Evolutionary conservation across 2,888 invertebrate species (phyloP), one percentile per base, ranked within the genome.

Genomic region (Beris chalybata): DNA sequence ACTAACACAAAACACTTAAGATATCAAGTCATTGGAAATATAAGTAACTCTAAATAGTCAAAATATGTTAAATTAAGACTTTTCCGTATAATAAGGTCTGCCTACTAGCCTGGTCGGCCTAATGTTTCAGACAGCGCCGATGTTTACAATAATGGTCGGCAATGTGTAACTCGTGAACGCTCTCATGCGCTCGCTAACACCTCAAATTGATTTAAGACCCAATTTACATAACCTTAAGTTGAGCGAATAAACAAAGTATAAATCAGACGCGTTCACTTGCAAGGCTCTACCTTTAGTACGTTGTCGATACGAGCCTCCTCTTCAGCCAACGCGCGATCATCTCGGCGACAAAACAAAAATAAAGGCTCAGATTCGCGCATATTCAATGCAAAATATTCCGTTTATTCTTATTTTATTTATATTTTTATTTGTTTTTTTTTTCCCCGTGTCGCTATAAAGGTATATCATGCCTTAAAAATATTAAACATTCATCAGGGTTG

Each of bases 181-280:
- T 55, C 22, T 22, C 50, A 65, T 64, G 66, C 30, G 64, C 58
- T 63, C 68, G 63, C 53, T 57, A 61, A 64, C 69, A 65, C 47
- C 67, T 64, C 67, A 66, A 65, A 65, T 64, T 67, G 69, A 67
- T 67, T 65, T 67, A 65, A 59, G 48, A 59, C 57, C 65, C 65
- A 69, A 69, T 69, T 69, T 67, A 64, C 67, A 69, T 69, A 69
- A 66, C 65, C 64, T 67, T 59, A 61, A 63, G 44, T 66, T 53
- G 58, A 61, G 38, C 65, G 57, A 54, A 58, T 64, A 66, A 69
- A 69, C 66, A 69, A 69, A 69, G 66, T 65, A 65, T 67, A 65
- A 67, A 67, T 67, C 67, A 69, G 64, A 31, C 64, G 55, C 59
- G 56, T 59, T 44, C 30, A 32, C 50, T 22, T 38, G 38, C 38